phyloP scores from a whole-genome alignment of 2,888 invertebrate genomes.

The Dolichomitus sp. region DNA sequence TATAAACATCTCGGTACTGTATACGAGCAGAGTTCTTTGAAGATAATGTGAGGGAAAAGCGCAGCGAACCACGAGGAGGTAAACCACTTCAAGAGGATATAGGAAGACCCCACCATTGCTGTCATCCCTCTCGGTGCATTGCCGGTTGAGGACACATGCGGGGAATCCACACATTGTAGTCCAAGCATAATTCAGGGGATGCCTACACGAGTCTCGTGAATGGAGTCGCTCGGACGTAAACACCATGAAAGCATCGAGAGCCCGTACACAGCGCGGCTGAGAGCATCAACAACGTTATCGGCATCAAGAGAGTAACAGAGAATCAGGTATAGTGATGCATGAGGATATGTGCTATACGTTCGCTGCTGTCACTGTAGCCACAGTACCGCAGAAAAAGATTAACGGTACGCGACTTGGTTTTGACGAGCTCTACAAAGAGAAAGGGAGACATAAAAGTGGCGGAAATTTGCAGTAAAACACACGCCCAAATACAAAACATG shows the following conservation, averaged over 20 bases:
- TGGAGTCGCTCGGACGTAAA: constrained; percentile 48
- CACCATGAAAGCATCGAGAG: constrained; percentile 39
- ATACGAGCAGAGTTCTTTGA: constrained; percentile 9
- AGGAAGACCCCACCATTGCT: constrained; percentile 12
- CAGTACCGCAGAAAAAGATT: constrained; percentile 24
- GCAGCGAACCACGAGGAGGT: constrained; percentile 6
- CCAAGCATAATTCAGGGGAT: constrained; percentile 54
- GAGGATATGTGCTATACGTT: background rate
- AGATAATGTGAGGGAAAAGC: constrained; percentile 10
- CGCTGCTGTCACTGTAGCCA: background rate
- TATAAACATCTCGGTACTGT: background rate
- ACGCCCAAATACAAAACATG: no score
- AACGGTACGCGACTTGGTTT: constrained; percentile 31
- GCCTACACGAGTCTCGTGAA: constrained; percentile 49
- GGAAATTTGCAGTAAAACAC: constrained; percentile 15
- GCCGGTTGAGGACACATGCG: constrained; percentile 1
- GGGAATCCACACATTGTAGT: constrained; percentile 30
- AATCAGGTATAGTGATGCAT: constrained; percentile 2
- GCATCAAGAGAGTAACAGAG: constrained; percentile 31
- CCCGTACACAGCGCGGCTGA: constrained; percentile 34
- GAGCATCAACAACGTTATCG: constrained; percentile 49
- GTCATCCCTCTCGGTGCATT: background rate
- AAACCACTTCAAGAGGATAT: constrained; percentile 13
- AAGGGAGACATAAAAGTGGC: background rate
- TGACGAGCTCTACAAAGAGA: constrained; percentile 19